Evolutionary conservation across 2,113 vertebrate genomes (phyloP).

Genomic region (Neotoma lepida): DNA sequence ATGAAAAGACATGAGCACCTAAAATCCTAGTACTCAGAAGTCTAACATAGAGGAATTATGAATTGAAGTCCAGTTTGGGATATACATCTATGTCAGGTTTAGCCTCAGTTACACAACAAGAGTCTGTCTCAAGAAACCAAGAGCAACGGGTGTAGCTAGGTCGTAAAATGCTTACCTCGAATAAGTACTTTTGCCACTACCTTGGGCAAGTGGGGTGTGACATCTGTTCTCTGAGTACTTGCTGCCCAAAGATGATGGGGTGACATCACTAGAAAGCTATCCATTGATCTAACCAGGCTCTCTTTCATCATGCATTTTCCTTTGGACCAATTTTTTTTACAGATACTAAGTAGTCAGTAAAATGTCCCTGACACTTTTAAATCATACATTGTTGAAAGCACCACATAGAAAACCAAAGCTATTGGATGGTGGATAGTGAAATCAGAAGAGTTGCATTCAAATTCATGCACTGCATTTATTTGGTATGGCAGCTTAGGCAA

Average conservation of each 20-base stretch:
- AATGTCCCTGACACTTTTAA: not conserved
- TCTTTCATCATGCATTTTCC: conserved; percentile 30
- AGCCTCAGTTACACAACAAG: not conserved
- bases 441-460: not conserved
- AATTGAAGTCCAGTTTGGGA: not conserved
- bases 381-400: not conserved
- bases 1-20: not conserved
- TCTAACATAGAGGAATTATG: not conserved
- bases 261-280: not conserved
- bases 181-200: not conserved
- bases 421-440: not conserved
- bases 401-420: not conserved
- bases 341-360: not conserved
- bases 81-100: not conserved
- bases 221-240: not conserved
- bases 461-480: not conserved
- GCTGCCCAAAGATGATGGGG: not conserved
- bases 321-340: not conserved
- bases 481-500: conserved; percentile 15
- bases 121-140: not conserved
- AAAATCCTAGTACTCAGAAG: not conserved
- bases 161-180: not conserved
- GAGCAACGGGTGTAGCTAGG: not conserved
- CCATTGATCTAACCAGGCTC: not conserved
- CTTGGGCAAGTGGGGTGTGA: not conserved